A percentile compares a stretch with the other conserved stretches of the same genome.
Evolutionary conservation across 2,888 invertebrate genomes (phyloP).

Genomic region (Caenorhabditis doughertyi): DNA sequence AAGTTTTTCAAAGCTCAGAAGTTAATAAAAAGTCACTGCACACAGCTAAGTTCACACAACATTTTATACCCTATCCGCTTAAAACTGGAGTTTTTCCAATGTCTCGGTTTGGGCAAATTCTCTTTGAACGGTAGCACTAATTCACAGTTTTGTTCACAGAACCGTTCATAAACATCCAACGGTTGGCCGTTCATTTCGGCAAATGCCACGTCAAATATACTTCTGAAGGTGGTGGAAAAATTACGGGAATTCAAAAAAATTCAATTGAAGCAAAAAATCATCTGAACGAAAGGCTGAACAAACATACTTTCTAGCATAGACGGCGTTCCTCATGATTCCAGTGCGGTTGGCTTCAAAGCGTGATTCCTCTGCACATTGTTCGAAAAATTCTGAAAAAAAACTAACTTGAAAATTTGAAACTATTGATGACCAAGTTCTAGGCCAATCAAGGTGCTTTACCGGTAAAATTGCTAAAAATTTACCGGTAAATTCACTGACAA

Average conservation of each 20-base stretch:
- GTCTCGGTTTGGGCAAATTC: not conserved
- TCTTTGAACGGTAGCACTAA: constrained; percentile 8
- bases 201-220: constrained; percentile 55
- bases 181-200: constrained; percentile 25
- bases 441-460: too few species aligned
- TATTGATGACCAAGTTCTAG: too few species aligned
- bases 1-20: constrained; percentile 1
- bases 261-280: too few species aligned
- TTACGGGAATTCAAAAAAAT: too few species aligned
- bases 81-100: constrained; percentile 45
- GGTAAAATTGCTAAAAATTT: too few species aligned
- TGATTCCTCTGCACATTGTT: constrained; percentile 84
- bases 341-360: constrained; percentile 83
- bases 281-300: not conserved
- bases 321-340: constrained; percentile 71
- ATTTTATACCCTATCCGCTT: constrained; percentile 51
- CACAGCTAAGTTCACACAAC: not conserved
- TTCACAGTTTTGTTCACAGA: constrained; percentile 45
- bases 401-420: too few species aligned
- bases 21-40: not conserved
- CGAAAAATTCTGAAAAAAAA: constrained; percentile 84
- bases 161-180: constrained; percentile 44
- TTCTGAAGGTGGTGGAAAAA: constrained; percentile 25
- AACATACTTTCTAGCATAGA: constrained; percentile 73
- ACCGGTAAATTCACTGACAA: too few species aligned